phyloP scores from a whole-genome alignment of 2,113 vertebrate genomes.

The Cyanocitta stelleri region DNA sequence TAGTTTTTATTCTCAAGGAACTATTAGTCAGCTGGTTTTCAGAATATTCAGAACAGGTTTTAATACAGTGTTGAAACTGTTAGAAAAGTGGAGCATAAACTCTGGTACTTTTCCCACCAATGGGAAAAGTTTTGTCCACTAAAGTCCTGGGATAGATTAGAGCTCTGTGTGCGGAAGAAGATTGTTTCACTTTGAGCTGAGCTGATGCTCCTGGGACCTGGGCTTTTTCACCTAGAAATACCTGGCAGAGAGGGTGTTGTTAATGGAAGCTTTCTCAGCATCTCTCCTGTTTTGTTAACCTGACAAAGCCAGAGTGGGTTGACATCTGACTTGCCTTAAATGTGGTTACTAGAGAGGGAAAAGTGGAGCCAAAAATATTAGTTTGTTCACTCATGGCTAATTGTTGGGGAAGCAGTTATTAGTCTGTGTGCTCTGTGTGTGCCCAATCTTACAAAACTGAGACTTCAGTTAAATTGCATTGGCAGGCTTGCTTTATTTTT shows the following conservation, averaged over 20 bases:
- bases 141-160: not conserved
- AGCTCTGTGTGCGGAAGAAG: not conserved
- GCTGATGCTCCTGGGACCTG: not conserved
- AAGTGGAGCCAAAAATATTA: not conserved
- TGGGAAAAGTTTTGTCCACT: not conserved
- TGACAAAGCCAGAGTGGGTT: not conserved
- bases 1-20: constrained; percentile 16
- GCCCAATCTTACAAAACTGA: not conserved
- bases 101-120: not conserved
- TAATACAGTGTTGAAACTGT: constrained; percentile 14
- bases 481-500: not conserved
- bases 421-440: not conserved
- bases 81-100: not conserved
- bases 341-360: constrained; percentile 7
- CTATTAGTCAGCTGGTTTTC: constrained; percentile 57
- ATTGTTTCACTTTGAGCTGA: not conserved
- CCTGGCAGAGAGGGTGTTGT: not conserved
- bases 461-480: not conserved
- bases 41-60: not conserved
- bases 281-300: not conserved
- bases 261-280: not conserved
- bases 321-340: not conserved
- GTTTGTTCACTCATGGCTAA: not conserved
- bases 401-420: not conserved
- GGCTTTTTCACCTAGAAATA: not conserved